These are phyloP conservation scores for Himalopsyche japonica DNA, from an alignment of 2,888 invertebrate genomes.

Conservation along the genomic window DNA sequence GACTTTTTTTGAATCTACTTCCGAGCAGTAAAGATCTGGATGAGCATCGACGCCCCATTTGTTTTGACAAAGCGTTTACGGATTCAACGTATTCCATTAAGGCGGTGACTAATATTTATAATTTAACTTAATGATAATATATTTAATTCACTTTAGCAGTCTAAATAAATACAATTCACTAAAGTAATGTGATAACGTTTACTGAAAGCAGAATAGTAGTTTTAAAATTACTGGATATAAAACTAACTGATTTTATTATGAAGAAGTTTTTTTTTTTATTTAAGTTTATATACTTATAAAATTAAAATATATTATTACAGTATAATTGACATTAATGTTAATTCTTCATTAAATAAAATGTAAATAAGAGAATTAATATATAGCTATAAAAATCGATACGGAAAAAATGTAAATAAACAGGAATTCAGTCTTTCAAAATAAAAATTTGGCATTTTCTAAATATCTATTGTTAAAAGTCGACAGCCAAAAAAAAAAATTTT, in stretches of 20 bases:
- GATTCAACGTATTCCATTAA: neutral
- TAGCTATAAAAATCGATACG: neutral
- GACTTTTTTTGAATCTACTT: neutral
- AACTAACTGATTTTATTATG: neutral
- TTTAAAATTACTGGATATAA: neutral
- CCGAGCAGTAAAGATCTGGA: neutral
- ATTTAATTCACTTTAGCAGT: neutral
- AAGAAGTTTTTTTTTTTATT: neutral
- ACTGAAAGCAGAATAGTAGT: neutral
- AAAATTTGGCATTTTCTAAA: conserved; percentile 3
- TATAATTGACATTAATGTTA: neutral
- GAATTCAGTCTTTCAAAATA: conserved; percentile 5
- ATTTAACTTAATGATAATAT: neutral
- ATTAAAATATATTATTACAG: neutral
- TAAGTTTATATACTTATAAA: neutral
- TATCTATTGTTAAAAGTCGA: neutral
- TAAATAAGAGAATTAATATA: neutral
- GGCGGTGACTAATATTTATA: neutral
- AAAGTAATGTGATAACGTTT: neutral
- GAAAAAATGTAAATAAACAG: neutral
- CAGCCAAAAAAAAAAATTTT: neutral
- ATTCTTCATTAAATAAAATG: neutral
- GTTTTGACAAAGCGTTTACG: neutral
- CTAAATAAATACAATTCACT: neutral
- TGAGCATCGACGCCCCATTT: neutral